Conservation (phyloP, 2,888 invertebrate species). For the Papilio demoleus region DNA sequence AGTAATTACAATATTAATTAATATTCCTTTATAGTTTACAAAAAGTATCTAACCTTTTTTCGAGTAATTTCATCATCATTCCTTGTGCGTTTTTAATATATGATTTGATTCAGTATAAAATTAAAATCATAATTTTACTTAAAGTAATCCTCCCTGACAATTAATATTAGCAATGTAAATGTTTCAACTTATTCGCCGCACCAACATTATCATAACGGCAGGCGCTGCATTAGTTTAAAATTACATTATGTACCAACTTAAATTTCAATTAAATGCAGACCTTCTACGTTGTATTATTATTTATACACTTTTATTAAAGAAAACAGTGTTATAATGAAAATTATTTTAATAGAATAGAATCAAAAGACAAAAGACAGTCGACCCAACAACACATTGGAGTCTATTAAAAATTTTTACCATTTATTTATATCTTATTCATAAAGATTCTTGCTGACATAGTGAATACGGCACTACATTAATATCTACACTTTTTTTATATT, state of each 20-base stretch:
- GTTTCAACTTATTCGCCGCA: constrained; percentile 1
- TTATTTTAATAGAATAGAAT: neutral
- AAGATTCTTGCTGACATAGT: neutral
- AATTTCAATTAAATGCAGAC: constrained; percentile 14
- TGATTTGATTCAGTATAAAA: neutral
- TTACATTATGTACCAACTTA: constrained; percentile 19
- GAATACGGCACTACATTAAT: no score
- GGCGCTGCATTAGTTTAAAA: constrained; percentile 18
- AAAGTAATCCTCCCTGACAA: constrained; percentile 2
- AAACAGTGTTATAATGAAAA: neutral
- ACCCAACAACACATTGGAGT: neutral
- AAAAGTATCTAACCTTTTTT: neutral
- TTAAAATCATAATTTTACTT: neutral
- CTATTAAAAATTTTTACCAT: neutral
- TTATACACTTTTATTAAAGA: neutral
- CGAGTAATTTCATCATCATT: neutral
- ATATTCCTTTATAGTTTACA: neutral
- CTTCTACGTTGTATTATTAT: neutral
- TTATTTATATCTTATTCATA: neutral
- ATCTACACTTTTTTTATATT: neutral
- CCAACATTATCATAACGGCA: constrained; percentile 21
- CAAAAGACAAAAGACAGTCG: neutral
- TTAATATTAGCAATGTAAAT: constrained; percentile 20
- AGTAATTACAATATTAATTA: neutral
- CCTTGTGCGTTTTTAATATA: no score